phyloP scores from a whole-genome alignment of 2,113 vertebrate genomes.

The Syrmaticus mikado region DNA sequence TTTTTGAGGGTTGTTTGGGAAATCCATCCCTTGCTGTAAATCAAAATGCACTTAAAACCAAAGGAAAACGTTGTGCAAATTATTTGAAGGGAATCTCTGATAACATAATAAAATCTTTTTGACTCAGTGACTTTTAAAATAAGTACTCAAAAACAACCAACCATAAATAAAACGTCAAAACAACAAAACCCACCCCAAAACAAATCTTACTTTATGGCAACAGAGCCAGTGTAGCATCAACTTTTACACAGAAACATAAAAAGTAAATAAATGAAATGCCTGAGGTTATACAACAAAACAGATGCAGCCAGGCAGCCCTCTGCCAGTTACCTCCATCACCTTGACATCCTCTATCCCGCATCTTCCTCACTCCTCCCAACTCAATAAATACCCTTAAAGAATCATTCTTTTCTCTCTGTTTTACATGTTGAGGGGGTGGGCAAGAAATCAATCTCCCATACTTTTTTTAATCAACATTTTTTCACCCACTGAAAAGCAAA shows the following conservation, averaged over 20 bases:
- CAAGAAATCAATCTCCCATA: neutral
- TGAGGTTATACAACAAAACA: conserved; percentile 25
- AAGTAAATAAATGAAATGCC: conserved; percentile 21
- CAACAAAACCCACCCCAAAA: neutral
- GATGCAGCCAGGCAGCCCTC: neutral
- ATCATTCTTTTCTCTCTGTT: neutral
- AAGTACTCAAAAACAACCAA: neutral
- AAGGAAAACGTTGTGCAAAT: neutral
- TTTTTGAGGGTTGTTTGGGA: neutral
- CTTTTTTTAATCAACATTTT: neutral
- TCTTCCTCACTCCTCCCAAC: neutral
- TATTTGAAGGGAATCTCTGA: neutral
- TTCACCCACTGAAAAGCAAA: neutral
- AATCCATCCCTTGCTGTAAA: conserved; percentile 24
- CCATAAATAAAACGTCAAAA: neutral
- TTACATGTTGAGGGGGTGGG: neutral
- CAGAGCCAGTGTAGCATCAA: neutral
- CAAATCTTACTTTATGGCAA: neutral
- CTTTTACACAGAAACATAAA: neutral
- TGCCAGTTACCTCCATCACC: conserved; percentile 14
- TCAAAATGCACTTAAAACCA: conserved; percentile 11
- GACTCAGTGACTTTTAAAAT: neutral
- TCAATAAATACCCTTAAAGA: conserved; percentile 14
- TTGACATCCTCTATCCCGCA: neutral
- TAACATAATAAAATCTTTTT: neutral